Conservation (phyloP, 2,888 invertebrate species). For the Priocnemis perturbator region DNA sequence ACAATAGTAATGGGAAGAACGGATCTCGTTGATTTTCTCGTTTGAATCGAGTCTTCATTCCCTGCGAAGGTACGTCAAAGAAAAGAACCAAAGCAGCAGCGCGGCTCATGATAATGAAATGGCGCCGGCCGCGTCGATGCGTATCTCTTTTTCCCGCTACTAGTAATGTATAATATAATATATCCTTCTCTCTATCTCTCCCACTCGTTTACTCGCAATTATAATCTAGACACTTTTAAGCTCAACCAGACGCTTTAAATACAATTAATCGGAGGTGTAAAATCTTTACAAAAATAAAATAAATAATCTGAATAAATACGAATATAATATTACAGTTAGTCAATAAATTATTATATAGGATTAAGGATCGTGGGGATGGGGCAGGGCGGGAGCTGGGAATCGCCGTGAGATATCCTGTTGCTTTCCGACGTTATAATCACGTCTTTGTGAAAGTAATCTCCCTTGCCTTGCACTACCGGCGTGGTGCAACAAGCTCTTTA, state of each 20-base stretch:
- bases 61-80: slow-evolving; percentile 54
- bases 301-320: slow-evolving; percentile 75
- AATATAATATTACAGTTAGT: slow-evolving; percentile 68
- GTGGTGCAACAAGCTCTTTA: slow-evolving; percentile 46
- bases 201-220: neutral
- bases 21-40: slow-evolving; percentile 18
- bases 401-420: slow-evolving; percentile 14
- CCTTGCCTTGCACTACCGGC: slow-evolving; percentile 25
- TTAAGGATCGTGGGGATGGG: slow-evolving; percentile 31
- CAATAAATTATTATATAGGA: slow-evolving; percentile 71
- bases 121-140: slow-evolving; percentile 50
- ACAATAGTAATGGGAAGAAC: slow-evolving; percentile 24
- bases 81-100: slow-evolving; percentile 54
- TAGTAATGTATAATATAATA: slow-evolving; percentile 41
- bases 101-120: slow-evolving; percentile 53
- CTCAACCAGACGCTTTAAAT: slow-evolving; percentile 57
- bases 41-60: slow-evolving; percentile 32
- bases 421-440: slow-evolving; percentile 25
- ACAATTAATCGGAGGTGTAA: slow-evolving; percentile 63
- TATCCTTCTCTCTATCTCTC: slow-evolving; percentile 30
- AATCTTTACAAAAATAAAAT: slow-evolving; percentile 74
- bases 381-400: slow-evolving; percentile 12
- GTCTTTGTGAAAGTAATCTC: slow-evolving; percentile 34
- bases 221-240: slow-evolving; percentile 54
- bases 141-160: slow-evolving; percentile 31